Evolutionary conservation across 1,140 invertebrate genomes (phyloP), one percentile per base, ranked within the genome.

Genomic region (Andricus grossulariae): DNA sequence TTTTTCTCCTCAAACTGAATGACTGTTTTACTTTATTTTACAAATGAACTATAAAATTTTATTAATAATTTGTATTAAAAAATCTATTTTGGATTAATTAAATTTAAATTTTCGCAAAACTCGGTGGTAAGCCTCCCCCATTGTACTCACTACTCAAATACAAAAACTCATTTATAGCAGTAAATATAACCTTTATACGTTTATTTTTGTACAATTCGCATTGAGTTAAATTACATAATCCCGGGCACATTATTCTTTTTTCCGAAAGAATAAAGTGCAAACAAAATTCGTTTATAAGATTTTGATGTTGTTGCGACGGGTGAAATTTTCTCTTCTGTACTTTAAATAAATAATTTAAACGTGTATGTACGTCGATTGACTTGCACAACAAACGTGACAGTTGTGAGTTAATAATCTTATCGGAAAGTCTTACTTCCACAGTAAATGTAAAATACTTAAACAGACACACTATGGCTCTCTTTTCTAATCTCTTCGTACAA

Each of bases 151-250:
- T 45, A 45, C 10, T 60, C 32, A 5, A 32, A 60, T 32, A 60
- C 15, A 66, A 66, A n/a, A 54, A 54, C 25, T 45, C n/a, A n/a
- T 39, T 60, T 66, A 45, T 45, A 66, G 60, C 60, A 66, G 60
- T 66, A 66, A 66, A 66, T 66, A 66, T 25, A 66, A 66, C 25
- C 39, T 66, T 66, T 18, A 18, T 39, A 66, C 39, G 25, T 66
- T 66, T 66, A 16, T 66, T 66, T 66, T 66, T 32, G 39, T 66
- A 66, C 60, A 66, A 66, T 45, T 66, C 60, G 39, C 39, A 11
- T 45, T 45, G 39, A 45, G 39, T 45, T 66, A n/a, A 39, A 66
- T 66, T 66, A 66, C 60, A 39, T 39, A 45, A 45, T 25, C 16
- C 4, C 32, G 32, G 4, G 15, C 3, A 39, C 25, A 66, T 16